Evolutionary conservation across 2,113 vertebrate genomes (phyloP).

Genomic region (Entelurus aequoreus): DNA sequence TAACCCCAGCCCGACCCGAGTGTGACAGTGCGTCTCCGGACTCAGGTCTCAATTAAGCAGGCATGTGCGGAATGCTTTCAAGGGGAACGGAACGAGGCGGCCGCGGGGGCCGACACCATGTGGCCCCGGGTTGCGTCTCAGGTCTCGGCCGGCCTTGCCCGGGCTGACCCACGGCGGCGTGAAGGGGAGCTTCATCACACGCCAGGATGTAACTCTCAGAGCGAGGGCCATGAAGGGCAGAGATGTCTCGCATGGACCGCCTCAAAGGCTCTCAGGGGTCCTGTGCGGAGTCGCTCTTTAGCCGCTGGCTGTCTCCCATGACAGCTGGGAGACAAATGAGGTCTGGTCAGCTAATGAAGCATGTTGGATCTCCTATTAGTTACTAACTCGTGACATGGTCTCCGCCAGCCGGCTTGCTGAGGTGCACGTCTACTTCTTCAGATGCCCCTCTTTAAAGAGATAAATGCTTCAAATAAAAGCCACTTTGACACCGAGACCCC

Average conservation of each 20-base stretch:
- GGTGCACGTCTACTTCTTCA: slow-evolving; percentile 8
- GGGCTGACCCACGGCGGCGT: slow-evolving; percentile 53
- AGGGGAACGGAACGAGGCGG: slow-evolving; percentile 61
- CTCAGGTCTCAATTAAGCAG: slow-evolving; percentile 72
- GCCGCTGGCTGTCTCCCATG: slow-evolving; percentile 28
- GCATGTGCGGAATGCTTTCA: slow-evolving; percentile 73
- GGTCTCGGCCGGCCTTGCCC: slow-evolving; percentile 63
- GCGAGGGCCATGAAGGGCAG: slow-evolving; percentile 72
- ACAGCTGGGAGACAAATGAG: slow-evolving; percentile 41
- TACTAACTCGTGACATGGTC: slow-evolving; percentile 29
- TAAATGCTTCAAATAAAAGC: slow-evolving; percentile 5
- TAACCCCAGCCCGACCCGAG: slow-evolving; percentile 60
- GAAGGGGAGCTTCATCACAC: slow-evolving; percentile 54
- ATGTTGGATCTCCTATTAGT: slow-evolving; percentile 34
- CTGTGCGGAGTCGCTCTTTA: slow-evolving; percentile 24
- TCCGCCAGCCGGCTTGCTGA: slow-evolving; percentile 31
- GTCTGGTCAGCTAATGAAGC: slow-evolving; percentile 52
- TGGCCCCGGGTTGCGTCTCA: slow-evolving; percentile 41
- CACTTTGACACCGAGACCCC: too few species aligned
- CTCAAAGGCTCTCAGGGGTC: slow-evolving; percentile 51
- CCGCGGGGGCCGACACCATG: slow-evolving; percentile 43
- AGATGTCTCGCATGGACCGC: slow-evolving; percentile 52
- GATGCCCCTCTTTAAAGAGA: neutral
- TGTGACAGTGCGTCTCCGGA: slow-evolving; percentile 23
- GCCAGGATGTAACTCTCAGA: slow-evolving; percentile 21